These are phyloP conservation scores for Phoeniculus purpureus DNA, from an alignment of 2,797 vertebrate species.

Conservation along the genomic window DNA sequence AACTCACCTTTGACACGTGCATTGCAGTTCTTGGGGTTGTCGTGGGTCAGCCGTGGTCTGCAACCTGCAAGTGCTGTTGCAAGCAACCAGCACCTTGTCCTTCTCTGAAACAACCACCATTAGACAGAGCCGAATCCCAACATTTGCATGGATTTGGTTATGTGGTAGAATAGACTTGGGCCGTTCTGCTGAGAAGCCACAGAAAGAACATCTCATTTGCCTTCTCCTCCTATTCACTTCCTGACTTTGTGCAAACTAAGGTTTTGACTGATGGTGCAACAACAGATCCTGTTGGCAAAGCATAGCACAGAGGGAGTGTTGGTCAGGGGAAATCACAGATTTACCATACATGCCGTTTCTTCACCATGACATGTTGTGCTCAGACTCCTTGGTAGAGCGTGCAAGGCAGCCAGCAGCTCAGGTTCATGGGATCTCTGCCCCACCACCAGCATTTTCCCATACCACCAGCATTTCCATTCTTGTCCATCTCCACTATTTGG, in stretches of 20 bases:
- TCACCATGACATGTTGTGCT: rapidly evolving
- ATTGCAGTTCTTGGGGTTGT: neutral
- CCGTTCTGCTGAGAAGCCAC: neutral
- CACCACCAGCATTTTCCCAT: no score
- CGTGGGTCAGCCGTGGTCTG: neutral
- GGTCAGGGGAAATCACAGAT: neutral
- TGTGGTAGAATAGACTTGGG: neutral
- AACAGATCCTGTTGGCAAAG: neutral
- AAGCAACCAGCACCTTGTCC: neutral
- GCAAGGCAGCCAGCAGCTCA: neutral
- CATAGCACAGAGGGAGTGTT: neutral
- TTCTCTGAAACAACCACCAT: neutral
- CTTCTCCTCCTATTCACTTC: neutral
- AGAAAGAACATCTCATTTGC: slow-evolving; percentile 50
- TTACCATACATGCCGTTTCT: neutral
- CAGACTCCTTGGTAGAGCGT: neutral
- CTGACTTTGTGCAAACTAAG: slow-evolving; percentile 42
- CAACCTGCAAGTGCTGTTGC: neutral
- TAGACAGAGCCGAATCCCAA: neutral
- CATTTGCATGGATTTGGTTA: slow-evolving; percentile 68
- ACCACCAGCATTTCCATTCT: neutral
- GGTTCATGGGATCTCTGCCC: neutral
- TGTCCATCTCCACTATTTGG: neutral
- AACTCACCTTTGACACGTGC: neutral
- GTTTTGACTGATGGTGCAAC: neutral